Conservation (phyloP, 1,140 invertebrate species). For the Aplysia californica region DNA sequence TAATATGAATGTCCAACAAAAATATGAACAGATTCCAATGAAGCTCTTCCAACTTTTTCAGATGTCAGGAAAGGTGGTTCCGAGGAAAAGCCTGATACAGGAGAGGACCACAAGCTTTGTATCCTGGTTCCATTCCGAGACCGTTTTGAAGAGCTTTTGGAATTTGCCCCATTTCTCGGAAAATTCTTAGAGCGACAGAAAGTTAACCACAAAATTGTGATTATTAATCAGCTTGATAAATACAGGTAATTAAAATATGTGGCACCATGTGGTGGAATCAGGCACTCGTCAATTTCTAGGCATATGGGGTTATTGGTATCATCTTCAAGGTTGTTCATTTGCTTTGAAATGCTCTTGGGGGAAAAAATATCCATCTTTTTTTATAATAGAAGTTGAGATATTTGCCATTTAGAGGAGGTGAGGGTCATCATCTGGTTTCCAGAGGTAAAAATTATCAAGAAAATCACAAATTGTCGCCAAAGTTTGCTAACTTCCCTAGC, state of each 20-base stretch:
- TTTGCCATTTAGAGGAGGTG: no score
- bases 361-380: background rate
- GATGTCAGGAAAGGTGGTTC: background rate
- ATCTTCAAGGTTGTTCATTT: background rate
- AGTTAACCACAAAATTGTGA: slow-evolving; percentile 87
- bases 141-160: slow-evolving; percentile 92
- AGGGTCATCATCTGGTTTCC: no score
- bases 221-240: slow-evolving; percentile 87
- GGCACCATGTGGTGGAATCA: background rate
- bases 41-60: background rate
- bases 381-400: no score
- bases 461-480: no score
- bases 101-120: slow-evolving; percentile 73
- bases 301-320: no score
- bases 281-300: no score
- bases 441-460: no score
- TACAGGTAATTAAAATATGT: slow-evolving; percentile 54
- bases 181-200: slow-evolving; percentile 85
- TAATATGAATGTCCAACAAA: background rate
- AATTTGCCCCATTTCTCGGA: slow-evolving; percentile 92
- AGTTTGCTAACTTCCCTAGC: no score
- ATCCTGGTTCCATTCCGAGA: slow-evolving; percentile 94
- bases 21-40: background rate
- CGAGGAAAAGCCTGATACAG: background rate
- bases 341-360: background rate